Percentiles rank a stretch among this genome's conserved stretches.
These are phyloP conservation scores for Macrophya annulata DNA, from an alignment of 2,888 invertebrate species.

Conservation along the genomic window DNA sequence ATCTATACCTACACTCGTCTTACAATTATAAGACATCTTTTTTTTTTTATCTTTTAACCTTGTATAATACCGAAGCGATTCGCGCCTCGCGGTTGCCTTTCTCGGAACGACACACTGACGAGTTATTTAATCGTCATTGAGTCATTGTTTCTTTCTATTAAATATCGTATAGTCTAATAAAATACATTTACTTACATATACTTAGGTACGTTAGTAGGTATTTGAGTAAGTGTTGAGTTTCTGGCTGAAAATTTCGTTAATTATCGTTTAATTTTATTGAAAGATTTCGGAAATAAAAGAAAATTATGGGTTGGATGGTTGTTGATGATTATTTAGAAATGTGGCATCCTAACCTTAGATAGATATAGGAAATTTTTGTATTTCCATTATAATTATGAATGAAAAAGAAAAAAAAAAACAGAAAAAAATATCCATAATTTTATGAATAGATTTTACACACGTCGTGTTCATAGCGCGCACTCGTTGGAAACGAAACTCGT, in stretches of 20 bases:
- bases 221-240: neutral
- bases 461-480: neutral
- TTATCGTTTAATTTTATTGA: slow-evolving; percentile 3
- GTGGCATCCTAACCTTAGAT: slow-evolving; percentile 30
- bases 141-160: slow-evolving; percentile 16
- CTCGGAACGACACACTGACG: neutral
- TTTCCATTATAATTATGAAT: neutral
- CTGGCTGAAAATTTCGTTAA: neutral
- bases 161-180: neutral
- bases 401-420: neutral
- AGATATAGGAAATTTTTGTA: slow-evolving; percentile 1
- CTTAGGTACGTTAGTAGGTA: too few relatives aligned
- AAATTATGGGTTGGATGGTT: slow-evolving; percentile 17
- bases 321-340: slow-evolving; percentile 33
- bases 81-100: slow-evolving; percentile 17
- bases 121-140: slow-evolving; percentile 36
- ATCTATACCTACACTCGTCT: slow-evolving; percentile 14
- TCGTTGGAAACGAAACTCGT: slow-evolving; percentile 27
- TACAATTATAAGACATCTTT: slow-evolving; percentile 33
- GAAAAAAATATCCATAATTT: neutral
- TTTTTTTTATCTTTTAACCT: neutral
- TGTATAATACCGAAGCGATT: slow-evolving; percentile 29
- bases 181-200: neutral
- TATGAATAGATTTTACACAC: neutral
- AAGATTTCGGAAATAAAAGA: neutral